These are phyloP conservation scores for Sarcophaga bullata DNA, from an alignment of 1,140 invertebrate species.

Conservation along the genomic window DNA sequence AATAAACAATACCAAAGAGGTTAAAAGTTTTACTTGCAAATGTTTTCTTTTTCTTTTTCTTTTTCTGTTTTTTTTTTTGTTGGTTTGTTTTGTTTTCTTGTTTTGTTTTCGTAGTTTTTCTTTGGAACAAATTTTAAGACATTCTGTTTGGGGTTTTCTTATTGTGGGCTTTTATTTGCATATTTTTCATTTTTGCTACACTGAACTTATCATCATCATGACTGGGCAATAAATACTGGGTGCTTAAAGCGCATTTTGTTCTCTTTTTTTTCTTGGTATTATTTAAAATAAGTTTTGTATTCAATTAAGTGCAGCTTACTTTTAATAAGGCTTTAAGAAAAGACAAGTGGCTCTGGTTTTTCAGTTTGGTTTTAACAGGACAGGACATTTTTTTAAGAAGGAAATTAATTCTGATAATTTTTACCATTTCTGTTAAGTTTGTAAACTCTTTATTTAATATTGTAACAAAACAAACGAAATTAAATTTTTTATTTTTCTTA, in stretches of 20 bases:
- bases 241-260: neutral
- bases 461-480: no score
- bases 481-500: no score
- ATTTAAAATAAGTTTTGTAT: no score
- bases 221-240: neutral
- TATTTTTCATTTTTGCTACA: neutral
- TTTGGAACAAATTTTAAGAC: neutral
- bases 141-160: neutral
- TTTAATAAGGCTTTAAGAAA: no score
- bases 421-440: neutral
- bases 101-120: neutral
- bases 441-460: no score
- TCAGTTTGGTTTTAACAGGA: no score
- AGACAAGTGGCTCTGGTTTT: no score
- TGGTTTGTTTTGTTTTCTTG: no score
- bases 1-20: conserved; percentile 1
- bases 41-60: neutral
- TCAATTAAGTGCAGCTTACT: no score
- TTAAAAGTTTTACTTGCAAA: neutral
- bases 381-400: neutral
- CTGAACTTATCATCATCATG: neutral
- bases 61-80: no score
- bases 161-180: neutral
- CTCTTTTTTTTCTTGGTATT: no score
- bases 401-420: neutral